Evolutionary conservation across 2,888 invertebrate genomes (phyloP).

Genomic region (Tetragonisca angustula): DNA sequence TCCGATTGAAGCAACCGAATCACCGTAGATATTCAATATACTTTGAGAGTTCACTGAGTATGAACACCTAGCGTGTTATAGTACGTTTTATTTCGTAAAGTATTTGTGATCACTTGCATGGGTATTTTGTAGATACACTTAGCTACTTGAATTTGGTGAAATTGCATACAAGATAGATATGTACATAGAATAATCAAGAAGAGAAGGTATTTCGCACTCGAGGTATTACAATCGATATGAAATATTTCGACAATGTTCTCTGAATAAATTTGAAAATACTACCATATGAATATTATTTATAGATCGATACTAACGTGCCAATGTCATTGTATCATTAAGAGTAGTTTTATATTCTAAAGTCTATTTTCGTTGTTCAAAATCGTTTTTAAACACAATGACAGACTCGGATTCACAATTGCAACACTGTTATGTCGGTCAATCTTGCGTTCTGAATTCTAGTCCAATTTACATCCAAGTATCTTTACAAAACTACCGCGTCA

Average conservation of each 20-base stretch:
- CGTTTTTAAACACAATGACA: not conserved
- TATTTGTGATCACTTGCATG: constrained; percentile 2
- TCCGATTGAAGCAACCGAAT: not conserved
- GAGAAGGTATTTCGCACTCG: not conserved
- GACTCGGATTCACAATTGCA: not conserved
- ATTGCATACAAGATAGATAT: not conserved
- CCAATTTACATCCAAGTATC: too few species aligned
- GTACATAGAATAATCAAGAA: too few species aligned
- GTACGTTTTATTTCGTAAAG: not conserved
- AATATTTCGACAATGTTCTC: not conserved
- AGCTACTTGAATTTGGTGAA: not conserved
- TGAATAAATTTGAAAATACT: not conserved
- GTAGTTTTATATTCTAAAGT: not conserved
- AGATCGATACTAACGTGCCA: too few species aligned
- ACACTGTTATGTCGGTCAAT: too few species aligned
- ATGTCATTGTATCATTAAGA: not conserved
- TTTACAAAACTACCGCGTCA: not conserved
- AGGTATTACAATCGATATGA: not conserved
- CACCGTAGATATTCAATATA: not conserved
- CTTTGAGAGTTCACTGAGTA: not conserved
- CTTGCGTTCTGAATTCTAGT: too few species aligned
- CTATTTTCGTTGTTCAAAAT: too few species aligned
- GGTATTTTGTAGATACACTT: not conserved
- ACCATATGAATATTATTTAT: too few species aligned
- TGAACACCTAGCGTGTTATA: not conserved